Evolutionary conservation across 2,888 invertebrate species (phyloP), one percentile per base, ranked within the genome.

Genomic region (Galeruca laticollis): DNA sequence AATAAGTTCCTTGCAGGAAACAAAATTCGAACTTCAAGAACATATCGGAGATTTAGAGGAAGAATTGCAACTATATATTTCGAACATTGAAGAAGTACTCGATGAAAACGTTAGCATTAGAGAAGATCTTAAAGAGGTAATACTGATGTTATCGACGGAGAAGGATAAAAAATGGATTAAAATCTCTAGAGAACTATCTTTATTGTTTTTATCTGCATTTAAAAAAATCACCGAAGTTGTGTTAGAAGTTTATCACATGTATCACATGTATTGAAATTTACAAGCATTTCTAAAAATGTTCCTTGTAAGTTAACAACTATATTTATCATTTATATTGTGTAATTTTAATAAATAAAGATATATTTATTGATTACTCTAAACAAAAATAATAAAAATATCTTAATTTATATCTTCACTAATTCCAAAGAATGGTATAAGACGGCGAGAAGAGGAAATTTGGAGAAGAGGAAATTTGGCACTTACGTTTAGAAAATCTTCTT

Each of bases 111-210:
- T 57, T 15, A 67, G 70, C 11, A 65, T 76, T n/a, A 70, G 54
- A 35, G 49, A 64, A 49, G 69, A 74, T 40, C 51, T 76, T 8
- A 47, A 68, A 18, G 75, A 74, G 20, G 72, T 76, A 0, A 70
- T 75, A 35, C 1, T 54, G 35, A 75, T 75, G 47, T 61, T 80
- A 54, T 56, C 61, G 5, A 76, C 75, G 57, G 80, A 79, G 71
- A 77, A 70, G 73, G 73, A 77, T 69, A 77, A 72, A 61, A 69
- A 65, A 5, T 81, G 81, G 81, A 73, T 79, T 73, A 78, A 73
- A 60, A 77, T 75, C 35, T 66, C 70, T 13, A 68, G 60, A 51
- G 66, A 71, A 62, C 75, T 81, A 6, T 73, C 79, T 60, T 66
- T 69, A 60, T 70, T 79, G 71, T 78, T 78, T 69, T 73, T 78